Evolutionary conservation across 1,140 invertebrate species (phyloP).

Genomic region (Agrypnia vestita): DNA sequence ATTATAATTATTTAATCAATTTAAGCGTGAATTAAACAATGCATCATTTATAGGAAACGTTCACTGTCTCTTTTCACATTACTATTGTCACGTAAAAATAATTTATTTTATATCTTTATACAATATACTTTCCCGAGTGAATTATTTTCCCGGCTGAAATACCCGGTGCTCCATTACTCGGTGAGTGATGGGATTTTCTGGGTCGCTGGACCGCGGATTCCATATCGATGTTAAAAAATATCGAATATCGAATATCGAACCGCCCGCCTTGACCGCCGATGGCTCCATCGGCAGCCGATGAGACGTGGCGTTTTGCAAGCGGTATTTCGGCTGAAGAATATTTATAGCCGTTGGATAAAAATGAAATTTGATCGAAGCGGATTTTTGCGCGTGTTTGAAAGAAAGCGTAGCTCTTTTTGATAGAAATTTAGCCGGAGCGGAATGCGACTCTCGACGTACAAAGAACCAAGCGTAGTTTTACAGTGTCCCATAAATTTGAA

Average conservation of each 20-base stretch:
- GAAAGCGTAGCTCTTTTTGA: background rate
- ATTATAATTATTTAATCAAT: too few relatives aligned
- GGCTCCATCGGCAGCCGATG: background rate
- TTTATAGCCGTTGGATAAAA: slow-evolving; percentile 15
- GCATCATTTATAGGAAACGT: too few relatives aligned
- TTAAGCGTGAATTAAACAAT: too few relatives aligned
- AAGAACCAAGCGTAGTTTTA: background rate
- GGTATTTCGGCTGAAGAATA: background rate
- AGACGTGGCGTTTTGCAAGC: background rate
- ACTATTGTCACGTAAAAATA: too few relatives aligned
- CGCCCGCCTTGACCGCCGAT: background rate
- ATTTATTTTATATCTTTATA: too few relatives aligned
- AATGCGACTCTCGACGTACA: background rate
- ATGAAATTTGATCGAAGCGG: slow-evolving; percentile 14
- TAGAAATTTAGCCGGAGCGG: background rate
- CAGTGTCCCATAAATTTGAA: background rate
- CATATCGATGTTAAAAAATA: slow-evolving; percentile 17
- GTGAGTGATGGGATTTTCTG: slow-evolving; percentile 30
- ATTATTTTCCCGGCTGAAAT: background rate
- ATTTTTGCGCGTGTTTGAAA: background rate
- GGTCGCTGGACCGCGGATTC: slow-evolving; percentile 12
- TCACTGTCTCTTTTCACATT: too few relatives aligned
- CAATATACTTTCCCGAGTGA: background rate
- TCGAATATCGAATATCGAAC: background rate
- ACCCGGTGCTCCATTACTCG: slow-evolving; percentile 6